Evolutionary conservation across 2,113 vertebrate genomes (phyloP).

Genomic region (Morone chrysops): DNA sequence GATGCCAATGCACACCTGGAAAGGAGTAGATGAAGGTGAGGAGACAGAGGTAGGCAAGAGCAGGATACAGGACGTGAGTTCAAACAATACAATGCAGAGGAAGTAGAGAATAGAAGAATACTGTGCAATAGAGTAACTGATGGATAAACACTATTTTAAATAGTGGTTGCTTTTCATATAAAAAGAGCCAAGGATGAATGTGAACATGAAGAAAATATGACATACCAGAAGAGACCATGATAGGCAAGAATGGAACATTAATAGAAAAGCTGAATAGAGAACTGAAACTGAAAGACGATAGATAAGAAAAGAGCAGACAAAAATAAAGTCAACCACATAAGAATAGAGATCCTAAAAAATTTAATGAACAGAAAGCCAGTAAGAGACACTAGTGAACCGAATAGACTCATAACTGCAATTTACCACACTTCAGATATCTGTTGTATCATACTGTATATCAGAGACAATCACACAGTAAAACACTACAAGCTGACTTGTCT

Average conservation of each 20-base stretch:
- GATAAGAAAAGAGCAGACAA: not conserved
- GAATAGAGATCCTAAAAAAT: not conserved
- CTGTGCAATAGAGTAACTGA: not conserved
- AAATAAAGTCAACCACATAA: not conserved
- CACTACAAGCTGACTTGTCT: slow-evolving; percentile 69
- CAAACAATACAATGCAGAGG: not conserved
- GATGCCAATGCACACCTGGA: slow-evolving; percentile 92
- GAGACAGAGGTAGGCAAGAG: not conserved
- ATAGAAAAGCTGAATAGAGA: too few relatives aligned
- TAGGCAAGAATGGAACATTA: too few relatives aligned
- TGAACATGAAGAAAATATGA: not conserved
- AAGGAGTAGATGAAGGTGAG: not conserved
- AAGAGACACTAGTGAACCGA: not conserved
- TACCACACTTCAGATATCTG: not conserved
- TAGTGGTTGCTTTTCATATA: too few relatives aligned
- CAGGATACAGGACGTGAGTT: not conserved
- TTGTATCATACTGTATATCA: not conserved
- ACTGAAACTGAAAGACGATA: not conserved
- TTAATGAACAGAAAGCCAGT: not conserved
- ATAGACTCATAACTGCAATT: not conserved
- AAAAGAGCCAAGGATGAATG: too few relatives aligned
- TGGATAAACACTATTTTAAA: too few relatives aligned
- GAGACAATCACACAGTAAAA: not conserved
- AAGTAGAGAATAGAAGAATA: not conserved
- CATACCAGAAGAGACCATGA: not conserved